A percentile compares a stretch with the other conserved stretches of the same genome.
These are phyloP conservation scores for Pleuronectes platessa DNA, from an alignment of 2,113 vertebrate species.

Conservation along the genomic window DNA sequence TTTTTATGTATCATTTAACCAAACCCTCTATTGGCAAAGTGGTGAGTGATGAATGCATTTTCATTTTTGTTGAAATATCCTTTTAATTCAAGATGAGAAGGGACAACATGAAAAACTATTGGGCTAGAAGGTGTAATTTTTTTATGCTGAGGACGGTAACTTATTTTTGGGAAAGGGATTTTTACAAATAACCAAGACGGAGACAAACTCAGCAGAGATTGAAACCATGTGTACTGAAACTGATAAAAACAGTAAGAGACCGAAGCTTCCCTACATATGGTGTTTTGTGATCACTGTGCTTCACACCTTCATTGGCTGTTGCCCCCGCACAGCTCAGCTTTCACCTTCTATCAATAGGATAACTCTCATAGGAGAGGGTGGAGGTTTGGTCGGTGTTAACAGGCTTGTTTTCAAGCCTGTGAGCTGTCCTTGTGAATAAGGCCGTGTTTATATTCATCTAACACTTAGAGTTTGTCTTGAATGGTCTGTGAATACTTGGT, in stretches of 20 bases:
- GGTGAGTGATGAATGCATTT: too few species aligned
- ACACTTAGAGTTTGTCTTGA: not conserved
- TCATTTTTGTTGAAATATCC: too few species aligned
- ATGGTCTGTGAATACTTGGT: not conserved
- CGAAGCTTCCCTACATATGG: not conserved
- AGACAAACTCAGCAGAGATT: too few species aligned
- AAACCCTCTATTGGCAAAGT: too few species aligned
- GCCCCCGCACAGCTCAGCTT: not conserved
- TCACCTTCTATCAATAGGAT: conserved; percentile 30
- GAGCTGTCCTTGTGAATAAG: conserved; percentile 32
- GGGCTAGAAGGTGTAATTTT: too few species aligned
- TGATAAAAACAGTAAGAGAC: not conserved
- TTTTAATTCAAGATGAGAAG: too few species aligned
- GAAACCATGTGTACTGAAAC: not conserved
- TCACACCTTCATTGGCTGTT: conserved; percentile 27
- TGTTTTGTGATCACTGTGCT: conserved; percentile 31
- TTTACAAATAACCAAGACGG: too few species aligned
- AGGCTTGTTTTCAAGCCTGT: conserved; percentile 29
- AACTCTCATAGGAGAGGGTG: not conserved
- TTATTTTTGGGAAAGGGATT: too few species aligned
- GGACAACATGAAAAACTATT: not conserved
- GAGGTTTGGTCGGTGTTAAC: conserved; percentile 22
- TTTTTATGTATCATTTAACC: too few species aligned
- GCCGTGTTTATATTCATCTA: not conserved
- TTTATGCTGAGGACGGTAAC: too few species aligned